Evolutionary conservation across 2,888 invertebrate genomes (phyloP).

Genomic region (Eudasyphora cyanicolor): DNA sequence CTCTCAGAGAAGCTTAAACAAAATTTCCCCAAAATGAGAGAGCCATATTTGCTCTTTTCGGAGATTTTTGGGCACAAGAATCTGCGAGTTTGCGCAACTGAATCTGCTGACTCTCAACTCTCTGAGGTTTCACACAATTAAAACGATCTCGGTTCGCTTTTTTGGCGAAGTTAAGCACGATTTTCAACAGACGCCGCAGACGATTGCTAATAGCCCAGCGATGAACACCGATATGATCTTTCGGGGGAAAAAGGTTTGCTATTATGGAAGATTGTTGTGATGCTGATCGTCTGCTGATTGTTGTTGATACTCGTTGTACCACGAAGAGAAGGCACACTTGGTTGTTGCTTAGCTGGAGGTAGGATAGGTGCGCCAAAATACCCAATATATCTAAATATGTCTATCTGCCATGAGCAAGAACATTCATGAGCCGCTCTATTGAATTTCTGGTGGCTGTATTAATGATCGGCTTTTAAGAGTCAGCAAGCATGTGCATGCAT

Average conservation of each 20-base stretch:
- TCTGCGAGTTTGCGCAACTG: background rate
- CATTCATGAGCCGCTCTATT: conserved; percentile 56
- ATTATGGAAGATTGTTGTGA: background rate
- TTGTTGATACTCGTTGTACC: too few species aligned
- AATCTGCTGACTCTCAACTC: too few species aligned
- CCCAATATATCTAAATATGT: conserved; percentile 22
- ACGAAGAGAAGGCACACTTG: background rate
- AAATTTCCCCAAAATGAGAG: background rate
- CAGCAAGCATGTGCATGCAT: conserved; percentile 32
- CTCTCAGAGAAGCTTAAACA: background rate
- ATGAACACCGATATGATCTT: background rate
- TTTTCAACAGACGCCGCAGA: background rate
- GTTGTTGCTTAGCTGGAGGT: conserved; percentile 15
- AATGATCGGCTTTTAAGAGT: conserved; percentile 19
- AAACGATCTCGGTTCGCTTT: background rate
- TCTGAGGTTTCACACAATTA: background rate
- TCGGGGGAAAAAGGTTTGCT: background rate
- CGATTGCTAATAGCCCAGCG: background rate
- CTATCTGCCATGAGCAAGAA: conserved; percentile 7
- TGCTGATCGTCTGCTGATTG: background rate
- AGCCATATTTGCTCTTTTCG: background rate
- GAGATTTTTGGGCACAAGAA: background rate
- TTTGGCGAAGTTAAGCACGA: background rate
- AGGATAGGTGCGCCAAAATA: conserved; percentile 57
- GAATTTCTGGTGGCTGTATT: conserved; percentile 1